Conservation (phyloP, 2,888 invertebrate genomes). For the Reticulitermes lucifugus region DNA sequence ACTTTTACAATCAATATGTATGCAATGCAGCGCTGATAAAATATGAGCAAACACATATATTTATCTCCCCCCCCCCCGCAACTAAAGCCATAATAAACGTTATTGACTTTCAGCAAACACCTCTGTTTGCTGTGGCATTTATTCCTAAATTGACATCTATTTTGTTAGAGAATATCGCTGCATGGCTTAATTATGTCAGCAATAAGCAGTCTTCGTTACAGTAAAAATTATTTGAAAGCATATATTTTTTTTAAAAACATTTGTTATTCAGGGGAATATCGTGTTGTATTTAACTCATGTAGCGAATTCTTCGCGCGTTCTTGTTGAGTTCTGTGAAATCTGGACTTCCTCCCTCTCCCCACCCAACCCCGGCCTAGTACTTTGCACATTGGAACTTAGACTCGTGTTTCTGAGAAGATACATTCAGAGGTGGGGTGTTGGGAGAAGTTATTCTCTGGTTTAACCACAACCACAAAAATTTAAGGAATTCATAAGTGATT, state of each 20-base stretch:
- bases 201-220: constrained; percentile 9
- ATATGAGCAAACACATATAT: constrained; percentile 33
- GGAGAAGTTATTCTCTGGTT: too few relatives aligned
- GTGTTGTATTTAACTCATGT: not conserved
- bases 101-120: constrained; percentile 25
- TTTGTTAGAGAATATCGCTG: constrained; percentile 15
- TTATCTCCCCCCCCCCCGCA: not conserved
- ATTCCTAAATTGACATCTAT: constrained; percentile 30
- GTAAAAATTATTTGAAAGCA: constrained; percentile 2
- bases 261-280: not conserved
- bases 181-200: constrained; percentile 25
- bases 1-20: constrained; percentile 24
- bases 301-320: not conserved
- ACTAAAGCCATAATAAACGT: constrained; percentile 3
- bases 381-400: too few relatives aligned
- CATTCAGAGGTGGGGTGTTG: too few relatives aligned
- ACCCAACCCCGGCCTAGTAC: too few relatives aligned
- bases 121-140: constrained; percentile 19
- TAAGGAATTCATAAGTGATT: too few relatives aligned
- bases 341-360: too few relatives aligned
- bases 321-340: too few relatives aligned
- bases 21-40: constrained; percentile 9
- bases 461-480: too few relatives aligned
- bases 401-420: too few relatives aligned
- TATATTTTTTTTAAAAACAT: not conserved